Percentiles rank a stretch among this genome's conserved stretches.
phyloP scores from a whole-genome alignment of 2,888 invertebrate species.

The Caenorhabditis drosophilae region DNA sequence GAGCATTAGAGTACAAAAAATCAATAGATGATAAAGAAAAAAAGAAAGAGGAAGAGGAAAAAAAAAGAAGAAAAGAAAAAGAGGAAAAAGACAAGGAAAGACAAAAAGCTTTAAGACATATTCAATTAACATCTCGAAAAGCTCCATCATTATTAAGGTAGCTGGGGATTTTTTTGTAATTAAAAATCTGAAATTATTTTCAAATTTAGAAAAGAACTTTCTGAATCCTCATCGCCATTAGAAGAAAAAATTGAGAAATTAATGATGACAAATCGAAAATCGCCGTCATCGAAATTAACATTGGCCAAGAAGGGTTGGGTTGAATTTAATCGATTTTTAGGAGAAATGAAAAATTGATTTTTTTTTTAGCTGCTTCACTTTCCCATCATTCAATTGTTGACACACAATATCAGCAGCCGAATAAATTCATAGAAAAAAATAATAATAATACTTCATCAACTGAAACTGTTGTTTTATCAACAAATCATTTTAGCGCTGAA shows the following conservation, averaged over 20 bases:
- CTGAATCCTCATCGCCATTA: conserved; percentile 17
- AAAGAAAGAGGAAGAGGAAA: conserved; percentile 35
- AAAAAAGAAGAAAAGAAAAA: conserved; percentile 31
- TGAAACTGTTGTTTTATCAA: no score
- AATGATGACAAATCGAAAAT: conserved; percentile 17
- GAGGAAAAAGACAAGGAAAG: conserved; percentile 36
- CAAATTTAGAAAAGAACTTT: conserved; percentile 17
- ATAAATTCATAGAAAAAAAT: conserved; percentile 6
- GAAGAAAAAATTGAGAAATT: conserved; percentile 24
- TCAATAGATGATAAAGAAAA: conserved; percentile 25
- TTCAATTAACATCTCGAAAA: conserved; percentile 36
- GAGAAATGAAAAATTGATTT: background rate
- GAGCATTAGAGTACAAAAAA: conserved; percentile 45
- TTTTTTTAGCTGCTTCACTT: conserved; percentile 15
- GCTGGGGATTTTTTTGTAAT: background rate
- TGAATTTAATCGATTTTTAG: no score
- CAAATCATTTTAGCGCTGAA: no score
- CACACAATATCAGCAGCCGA: background rate
- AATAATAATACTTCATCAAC: conserved; percentile 13
- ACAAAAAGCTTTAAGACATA: conserved; percentile 32
- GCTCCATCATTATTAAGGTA: conserved; percentile 21
- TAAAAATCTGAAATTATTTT: background rate
- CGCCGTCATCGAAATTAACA: conserved; percentile 9
- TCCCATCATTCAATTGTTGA: background rate
- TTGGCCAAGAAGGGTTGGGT: conserved; percentile 22